Conservation (phyloP, 2,888 invertebrate genomes). For the Ormyrus thymus region DNA sequence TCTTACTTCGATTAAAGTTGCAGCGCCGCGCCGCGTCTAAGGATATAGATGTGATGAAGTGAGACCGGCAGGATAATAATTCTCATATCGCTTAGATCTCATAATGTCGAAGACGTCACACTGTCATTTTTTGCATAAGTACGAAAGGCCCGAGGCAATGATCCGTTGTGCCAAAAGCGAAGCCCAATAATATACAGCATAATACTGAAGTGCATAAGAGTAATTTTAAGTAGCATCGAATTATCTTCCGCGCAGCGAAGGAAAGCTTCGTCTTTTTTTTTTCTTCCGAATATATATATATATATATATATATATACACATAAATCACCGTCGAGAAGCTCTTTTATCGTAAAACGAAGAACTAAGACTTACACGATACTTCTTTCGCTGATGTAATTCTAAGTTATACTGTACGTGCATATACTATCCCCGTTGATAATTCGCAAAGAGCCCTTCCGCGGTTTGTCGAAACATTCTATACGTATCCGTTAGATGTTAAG, state of each 20-base stretch:
- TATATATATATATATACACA: no score
- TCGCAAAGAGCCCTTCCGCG: not conserved
- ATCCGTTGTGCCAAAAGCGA: constrained; percentile 12
- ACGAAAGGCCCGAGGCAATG: constrained; percentile 8
- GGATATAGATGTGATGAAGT: not conserved
- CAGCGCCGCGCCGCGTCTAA: no score
- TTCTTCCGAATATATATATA: no score
- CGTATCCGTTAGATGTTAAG: not conserved
- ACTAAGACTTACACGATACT: not conserved
- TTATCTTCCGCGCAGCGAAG: not conserved
- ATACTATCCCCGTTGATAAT: constrained; percentile 11
- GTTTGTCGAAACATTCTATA: constrained; percentile 2
- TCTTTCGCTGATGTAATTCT: not conserved
- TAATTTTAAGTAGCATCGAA: constrained; percentile 30
- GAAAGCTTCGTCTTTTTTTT: no score
- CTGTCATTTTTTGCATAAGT: constrained; percentile 9
- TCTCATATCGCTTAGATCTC: constrained; percentile 26
- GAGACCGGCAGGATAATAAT: not conserved
- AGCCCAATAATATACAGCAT: not conserved
- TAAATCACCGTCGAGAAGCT: not conserved
- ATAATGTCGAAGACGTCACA: constrained; percentile 4
- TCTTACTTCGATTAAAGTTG: no score
- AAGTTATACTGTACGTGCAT: not conserved
- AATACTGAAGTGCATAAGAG: constrained; percentile 3
- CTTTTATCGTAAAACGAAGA: constrained; percentile 8